Base-by-base conservation (phyloP, 1,140 invertebrate genomes). In the Hylyphantes graminicola region DNA sequence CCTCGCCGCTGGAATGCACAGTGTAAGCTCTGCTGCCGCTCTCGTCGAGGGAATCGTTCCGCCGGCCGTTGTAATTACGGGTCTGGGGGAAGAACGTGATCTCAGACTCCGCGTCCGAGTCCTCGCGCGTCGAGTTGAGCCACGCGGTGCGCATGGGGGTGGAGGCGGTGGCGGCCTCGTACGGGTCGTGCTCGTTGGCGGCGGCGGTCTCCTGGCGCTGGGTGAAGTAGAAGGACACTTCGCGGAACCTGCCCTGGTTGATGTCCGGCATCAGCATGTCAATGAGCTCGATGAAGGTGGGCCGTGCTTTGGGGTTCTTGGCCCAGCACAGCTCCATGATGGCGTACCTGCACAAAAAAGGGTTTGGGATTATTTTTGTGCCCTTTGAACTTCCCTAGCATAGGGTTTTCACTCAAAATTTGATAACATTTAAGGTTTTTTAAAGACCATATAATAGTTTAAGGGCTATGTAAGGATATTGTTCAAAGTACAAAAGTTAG, bases 281-380 rank as follows among this genome's bases (percentile, higher is more conserved):
- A 65, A 95, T 93, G 11, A 97, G 92, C 73, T 95, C 93, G 75
- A 95, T 91, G 90, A 99, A 99, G 77, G 94, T 93, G 17, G 97
- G 97, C 72, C 97, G 90, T 48, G 91, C 90, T 48, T 91, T 91
- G 8, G 94, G 92, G 87, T 94, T 93, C 88, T 94, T 94, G 87
- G 93, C 92, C 97, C 97, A 99, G 88, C 96, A 98, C 63, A 91
- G 90, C 79, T 93, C 92, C 97, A 99, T 99, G 54, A 99, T 89
- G 73, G 93, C 91, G 89, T 96, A 97, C 80, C 91, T 92, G 83
- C 21, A 88, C 68, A 76, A 86, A 75, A 54, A 68, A 12, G 21
- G 53, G 15, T 72, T 15, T 50, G 5, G 9, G 50, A 54, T 51
- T 17, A 17, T 35, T 35, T 35, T 35, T 35, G 35, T 35, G 5